Conservation (phyloP, 2,888 invertebrate genomes). For the Anticlea derivata region DNA sequence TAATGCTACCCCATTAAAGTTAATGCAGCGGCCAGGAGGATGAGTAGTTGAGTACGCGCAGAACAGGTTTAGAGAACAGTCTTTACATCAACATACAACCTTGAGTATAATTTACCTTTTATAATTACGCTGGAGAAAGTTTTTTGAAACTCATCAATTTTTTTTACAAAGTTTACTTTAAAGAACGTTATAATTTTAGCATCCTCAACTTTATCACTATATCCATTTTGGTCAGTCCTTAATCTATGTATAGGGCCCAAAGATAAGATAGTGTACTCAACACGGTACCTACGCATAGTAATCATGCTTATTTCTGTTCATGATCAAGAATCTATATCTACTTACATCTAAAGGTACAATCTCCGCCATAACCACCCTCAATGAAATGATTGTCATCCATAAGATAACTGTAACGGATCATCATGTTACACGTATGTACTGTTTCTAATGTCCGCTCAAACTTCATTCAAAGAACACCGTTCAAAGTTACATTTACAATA, state of each 20-base stretch:
- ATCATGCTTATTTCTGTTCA: conserved; percentile 6
- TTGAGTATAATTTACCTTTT: conserved; percentile 35
- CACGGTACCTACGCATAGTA: too few relatives aligned
- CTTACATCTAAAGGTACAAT: too few relatives aligned
- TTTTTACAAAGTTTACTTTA: too few relatives aligned
- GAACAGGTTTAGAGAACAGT: conserved; percentile 44
- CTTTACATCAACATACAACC: conserved; percentile 40
- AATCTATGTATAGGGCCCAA: too few relatives aligned
- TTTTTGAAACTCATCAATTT: too few relatives aligned
- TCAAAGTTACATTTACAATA: too few relatives aligned
- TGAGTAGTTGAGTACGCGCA: conserved; percentile 36
- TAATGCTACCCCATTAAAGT: conserved; percentile 44
- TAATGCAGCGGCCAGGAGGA: conserved; percentile 36
- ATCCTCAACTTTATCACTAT: too few relatives aligned
- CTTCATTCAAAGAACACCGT: conserved; percentile 1
- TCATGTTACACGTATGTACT: conserved; percentile 50
- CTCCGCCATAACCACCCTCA: conserved; percentile 24
- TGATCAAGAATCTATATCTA: background rate
- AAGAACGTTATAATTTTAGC: too few relatives aligned
- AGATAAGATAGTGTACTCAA: too few relatives aligned
- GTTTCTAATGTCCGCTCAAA: too few relatives aligned
- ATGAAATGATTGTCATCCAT: conserved; percentile 32
- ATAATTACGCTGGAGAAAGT: conserved; percentile 34
- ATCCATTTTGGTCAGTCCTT: too few relatives aligned
- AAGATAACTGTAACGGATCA: conserved; percentile 46